Evolutionary conservation across 1,140 invertebrate genomes (phyloP).

Genomic region (Wasmannia auropunctata): DNA sequence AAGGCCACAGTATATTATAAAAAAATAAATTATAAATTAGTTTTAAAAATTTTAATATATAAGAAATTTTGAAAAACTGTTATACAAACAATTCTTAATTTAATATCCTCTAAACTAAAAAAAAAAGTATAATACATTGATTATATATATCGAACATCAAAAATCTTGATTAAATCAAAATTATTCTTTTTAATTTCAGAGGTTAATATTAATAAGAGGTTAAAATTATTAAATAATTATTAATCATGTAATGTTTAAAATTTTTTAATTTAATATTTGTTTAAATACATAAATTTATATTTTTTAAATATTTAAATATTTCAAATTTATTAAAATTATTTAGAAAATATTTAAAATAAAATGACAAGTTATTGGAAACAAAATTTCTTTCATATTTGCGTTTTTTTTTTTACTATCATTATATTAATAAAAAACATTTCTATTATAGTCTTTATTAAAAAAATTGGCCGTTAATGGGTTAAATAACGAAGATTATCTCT

Average conservation of each 20-base stretch:
- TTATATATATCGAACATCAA: not conserved
- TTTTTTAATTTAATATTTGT: not conserved
- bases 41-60: not conserved
- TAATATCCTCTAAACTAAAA: not conserved
- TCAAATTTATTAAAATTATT: not conserved
- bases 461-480: constrained; percentile 29
- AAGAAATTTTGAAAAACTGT: not conserved
- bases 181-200: not conserved
- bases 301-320: not conserved
- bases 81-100: not conserved
- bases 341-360: not conserved
- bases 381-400: not conserved
- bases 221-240: not conserved
- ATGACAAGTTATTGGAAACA: not conserved
- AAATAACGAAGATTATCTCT: constrained; percentile 21
- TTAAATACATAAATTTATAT: not conserved
- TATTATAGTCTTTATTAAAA: not conserved
- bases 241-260: not conserved
- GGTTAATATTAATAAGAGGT: not conserved
- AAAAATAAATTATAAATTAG: constrained; percentile 25
- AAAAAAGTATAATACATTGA: not conserved
- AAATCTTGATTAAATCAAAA: not conserved
- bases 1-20: constrained; percentile 5
- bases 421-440: not conserved
- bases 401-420: not conserved